Evolutionary conservation across 1,140 invertebrate genomes (phyloP).

Genomic region (Temnothorax curvispinosus): DNA sequence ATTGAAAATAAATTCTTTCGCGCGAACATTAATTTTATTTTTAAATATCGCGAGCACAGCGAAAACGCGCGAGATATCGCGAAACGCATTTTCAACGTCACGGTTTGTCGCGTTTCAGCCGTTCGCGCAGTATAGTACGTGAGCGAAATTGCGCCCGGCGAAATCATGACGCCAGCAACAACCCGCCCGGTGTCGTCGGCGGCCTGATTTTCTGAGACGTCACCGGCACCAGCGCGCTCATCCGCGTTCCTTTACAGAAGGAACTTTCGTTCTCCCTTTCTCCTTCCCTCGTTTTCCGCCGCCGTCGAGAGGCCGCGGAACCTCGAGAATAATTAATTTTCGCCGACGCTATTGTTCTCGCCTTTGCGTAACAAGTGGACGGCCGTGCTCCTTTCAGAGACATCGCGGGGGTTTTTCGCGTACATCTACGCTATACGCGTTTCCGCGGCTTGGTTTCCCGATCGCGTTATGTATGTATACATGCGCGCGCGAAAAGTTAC

Average conservation of each 20-base stretch:
- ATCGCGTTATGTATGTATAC: not conserved
- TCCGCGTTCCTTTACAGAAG: constrained; percentile 26
- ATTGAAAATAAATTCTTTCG: constrained; percentile 24
- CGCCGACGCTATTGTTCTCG: constrained; percentile 46
- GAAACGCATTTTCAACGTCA: constrained; percentile 34
- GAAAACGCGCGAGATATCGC: constrained; percentile 23
- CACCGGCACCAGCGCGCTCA: constrained; percentile 34
- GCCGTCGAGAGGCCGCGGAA: not conserved
- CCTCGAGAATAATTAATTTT: constrained; percentile 48
- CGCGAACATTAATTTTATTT: constrained; percentile 43
- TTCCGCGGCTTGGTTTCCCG: not conserved
- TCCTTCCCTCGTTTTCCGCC: not conserved
- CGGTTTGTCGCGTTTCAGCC: constrained; percentile 33
- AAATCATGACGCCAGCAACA: constrained; percentile 54
- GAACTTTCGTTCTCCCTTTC: constrained; percentile 18
- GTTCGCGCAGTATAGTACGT: constrained; percentile 24
- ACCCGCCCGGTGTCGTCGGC: constrained; percentile 1
- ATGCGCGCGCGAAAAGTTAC: not conserved
- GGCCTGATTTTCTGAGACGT: constrained; percentile 50
- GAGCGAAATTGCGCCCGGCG: constrained; percentile 47
- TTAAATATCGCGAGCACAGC: constrained; percentile 24
- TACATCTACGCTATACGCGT: not conserved
- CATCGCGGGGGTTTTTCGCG: constrained; percentile 18
- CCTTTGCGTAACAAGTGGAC: constrained; percentile 53
- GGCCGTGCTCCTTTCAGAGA: constrained; percentile 33